Percentiles rank a stretch among this genome's conserved stretches.
Conservation (phyloP, 2,797 vertebrate genomes). For the Diceros bicornis region DNA sequence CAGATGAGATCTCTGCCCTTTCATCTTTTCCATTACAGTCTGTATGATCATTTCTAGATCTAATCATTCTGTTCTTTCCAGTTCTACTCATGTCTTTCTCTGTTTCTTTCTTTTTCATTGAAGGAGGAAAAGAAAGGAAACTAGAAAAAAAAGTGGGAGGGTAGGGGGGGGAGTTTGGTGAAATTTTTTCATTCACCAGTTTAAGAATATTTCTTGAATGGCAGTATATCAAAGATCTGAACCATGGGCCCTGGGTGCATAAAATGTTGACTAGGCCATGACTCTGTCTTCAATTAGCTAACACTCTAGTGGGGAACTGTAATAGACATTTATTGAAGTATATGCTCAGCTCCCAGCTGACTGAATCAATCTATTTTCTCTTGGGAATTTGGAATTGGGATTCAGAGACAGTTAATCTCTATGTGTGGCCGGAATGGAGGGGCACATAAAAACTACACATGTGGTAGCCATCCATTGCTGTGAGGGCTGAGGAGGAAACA, state of each 20-base stretch:
- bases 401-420: slow-evolving; percentile 41
- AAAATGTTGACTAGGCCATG: background rate
- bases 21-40: background rate
- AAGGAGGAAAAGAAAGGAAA: slow-evolving; percentile 14
- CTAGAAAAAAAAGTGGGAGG: background rate
- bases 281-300: background rate
- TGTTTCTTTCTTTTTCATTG: background rate
- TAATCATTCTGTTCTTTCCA: slow-evolving; percentile 24
- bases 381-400: background rate
- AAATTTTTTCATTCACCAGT: background rate
- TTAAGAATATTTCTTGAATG: slow-evolving; percentile 18
- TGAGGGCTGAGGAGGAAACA: background rate
- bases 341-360: background rate
- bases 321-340: background rate
- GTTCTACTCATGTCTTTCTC: background rate
- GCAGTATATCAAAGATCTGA: slow-evolving; percentile 6
- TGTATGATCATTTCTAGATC: slow-evolving; percentile 6
- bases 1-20: background rate
- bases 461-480: background rate
- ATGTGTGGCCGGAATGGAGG: background rate
- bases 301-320: background rate
- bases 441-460: background rate
- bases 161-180: background rate
- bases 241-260: background rate
- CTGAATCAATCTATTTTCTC: slow-evolving; percentile 4